phyloP scores from a whole-genome alignment of 1,140 invertebrate genomes.

The Arctopsyche grandis region DNA sequence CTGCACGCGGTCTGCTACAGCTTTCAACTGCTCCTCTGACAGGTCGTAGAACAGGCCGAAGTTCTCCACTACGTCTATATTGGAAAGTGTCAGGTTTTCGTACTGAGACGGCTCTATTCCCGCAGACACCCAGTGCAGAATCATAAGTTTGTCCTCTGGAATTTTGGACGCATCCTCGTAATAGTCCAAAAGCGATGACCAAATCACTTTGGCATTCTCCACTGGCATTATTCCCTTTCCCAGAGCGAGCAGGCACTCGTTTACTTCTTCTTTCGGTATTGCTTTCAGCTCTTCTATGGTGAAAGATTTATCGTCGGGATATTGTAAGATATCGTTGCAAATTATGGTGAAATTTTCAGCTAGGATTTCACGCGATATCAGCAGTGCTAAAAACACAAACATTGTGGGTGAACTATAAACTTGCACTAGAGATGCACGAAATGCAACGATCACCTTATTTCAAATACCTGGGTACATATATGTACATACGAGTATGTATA shows the following conservation, averaged over 20 bases:
- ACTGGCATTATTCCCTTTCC: slow-evolving; percentile 56
- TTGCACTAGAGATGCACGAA: background rate
- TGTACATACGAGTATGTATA: too few relatives aligned
- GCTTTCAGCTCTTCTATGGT: slow-evolving; percentile 56
- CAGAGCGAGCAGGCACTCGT: slow-evolving; percentile 58
- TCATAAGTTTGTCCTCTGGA: slow-evolving; percentile 60
- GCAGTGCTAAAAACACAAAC: background rate
- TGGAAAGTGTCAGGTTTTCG: slow-evolving; percentile 62
- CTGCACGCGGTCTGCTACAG: slow-evolving; percentile 61
- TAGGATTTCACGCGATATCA: background rate
- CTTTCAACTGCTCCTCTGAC: slow-evolving; percentile 58
- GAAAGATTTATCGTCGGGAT: slow-evolving; percentile 53
- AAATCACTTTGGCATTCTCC: slow-evolving; percentile 59
- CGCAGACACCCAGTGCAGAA: slow-evolving; percentile 63
- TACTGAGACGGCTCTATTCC: slow-evolving; percentile 62
- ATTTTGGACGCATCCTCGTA: slow-evolving; percentile 58
- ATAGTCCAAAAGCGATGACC: slow-evolving; percentile 57
- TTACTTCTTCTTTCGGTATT: slow-evolving; percentile 57
- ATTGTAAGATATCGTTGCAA: slow-evolving; percentile 55
- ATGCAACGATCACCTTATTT: background rate
- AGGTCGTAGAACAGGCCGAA: slow-evolving; percentile 64
- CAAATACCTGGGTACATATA: background rate
- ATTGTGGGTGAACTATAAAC: background rate
- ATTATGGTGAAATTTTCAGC: slow-evolving; percentile 4
- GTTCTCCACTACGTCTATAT: slow-evolving; percentile 64